A percentile compares a stretch with the other conserved stretches of the same genome.
Conservation (phyloP, 2,113 vertebrate genomes). For the Tautogolabrus adspersus region DNA sequence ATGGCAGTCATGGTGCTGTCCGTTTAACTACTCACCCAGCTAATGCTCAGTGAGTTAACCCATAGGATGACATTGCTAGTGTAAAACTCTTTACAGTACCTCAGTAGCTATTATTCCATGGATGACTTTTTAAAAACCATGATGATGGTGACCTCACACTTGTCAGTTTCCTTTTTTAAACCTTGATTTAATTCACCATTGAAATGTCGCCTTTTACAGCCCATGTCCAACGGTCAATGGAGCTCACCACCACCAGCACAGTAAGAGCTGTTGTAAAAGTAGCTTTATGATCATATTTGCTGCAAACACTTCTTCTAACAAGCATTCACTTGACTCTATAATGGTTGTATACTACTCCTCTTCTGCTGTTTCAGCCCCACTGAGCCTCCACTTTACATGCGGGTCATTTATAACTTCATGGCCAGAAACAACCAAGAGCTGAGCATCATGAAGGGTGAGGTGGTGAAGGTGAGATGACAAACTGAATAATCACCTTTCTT, state of each 20-base stretch:
- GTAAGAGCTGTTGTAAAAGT: constrained; percentile 38
- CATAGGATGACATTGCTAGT: too few relatives aligned
- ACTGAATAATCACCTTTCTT: too few relatives aligned
- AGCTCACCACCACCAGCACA: constrained; percentile 4
- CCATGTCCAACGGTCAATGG: constrained; percentile 31
- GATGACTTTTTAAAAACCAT: too few relatives aligned
- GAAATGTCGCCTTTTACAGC: constrained; percentile 21
- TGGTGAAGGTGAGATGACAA: constrained; percentile 86
- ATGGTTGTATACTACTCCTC: background rate
- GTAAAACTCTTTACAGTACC: too few relatives aligned
- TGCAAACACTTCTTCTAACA: background rate
- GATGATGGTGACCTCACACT: too few relatives aligned
- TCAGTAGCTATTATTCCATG: too few relatives aligned
- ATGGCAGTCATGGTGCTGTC: background rate
- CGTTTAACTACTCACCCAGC: too few relatives aligned
- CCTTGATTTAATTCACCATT: background rate
- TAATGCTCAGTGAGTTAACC: too few relatives aligned
- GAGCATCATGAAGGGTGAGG: constrained; percentile 86
- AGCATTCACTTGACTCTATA: background rate
- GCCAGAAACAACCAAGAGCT: constrained; percentile 89
- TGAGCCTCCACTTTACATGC: constrained; percentile 65
- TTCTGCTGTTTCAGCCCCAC: constrained; percentile 32
- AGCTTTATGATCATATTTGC: background rate
- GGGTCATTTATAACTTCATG: constrained; percentile 86
- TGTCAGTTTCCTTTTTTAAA: background rate